A percentile compares a stretch with the other conserved stretches of the same genome.
Conservation (phyloP, 2,888 invertebrate genomes). For the Archips xylosteana region DNA sequence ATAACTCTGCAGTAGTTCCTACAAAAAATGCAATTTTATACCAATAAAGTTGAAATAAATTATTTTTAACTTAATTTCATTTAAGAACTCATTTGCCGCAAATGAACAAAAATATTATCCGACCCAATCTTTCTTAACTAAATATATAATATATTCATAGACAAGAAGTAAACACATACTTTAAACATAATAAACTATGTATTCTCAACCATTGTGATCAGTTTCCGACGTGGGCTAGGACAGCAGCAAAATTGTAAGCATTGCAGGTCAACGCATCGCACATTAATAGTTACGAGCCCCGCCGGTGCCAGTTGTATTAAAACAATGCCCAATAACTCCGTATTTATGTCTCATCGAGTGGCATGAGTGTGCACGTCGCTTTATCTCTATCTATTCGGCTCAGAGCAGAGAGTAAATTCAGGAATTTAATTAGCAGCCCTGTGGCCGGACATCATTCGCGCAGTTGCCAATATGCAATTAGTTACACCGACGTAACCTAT, state of each 20-base stretch:
- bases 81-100: too few species aligned
- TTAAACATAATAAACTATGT: not conserved
- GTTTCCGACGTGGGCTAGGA: slow-evolving; percentile 2
- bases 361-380: slow-evolving; percentile 55
- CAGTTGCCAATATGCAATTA: not conserved
- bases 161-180: not conserved
- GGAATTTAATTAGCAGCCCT: slow-evolving; percentile 42
- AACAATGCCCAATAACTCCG: slow-evolving; percentile 81
- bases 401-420: slow-evolving; percentile 43
- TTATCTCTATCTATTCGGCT: slow-evolving; percentile 54
- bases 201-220: not conserved
- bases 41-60: too few species aligned
- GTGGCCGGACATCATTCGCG: not conserved
- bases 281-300: slow-evolving; percentile 47
- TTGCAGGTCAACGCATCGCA: slow-evolving; percentile 70
- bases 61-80: too few species aligned
- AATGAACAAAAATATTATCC: too few species aligned
- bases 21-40: too few species aligned
- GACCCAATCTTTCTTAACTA: too few species aligned
- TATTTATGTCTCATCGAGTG: slow-evolving; percentile 73
- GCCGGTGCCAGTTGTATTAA: slow-evolving; percentile 66
- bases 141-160: not conserved
- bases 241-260: slow-evolving; percentile 45
- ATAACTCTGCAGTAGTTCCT: too few species aligned
- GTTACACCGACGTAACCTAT: not conserved